Base-by-base conservation (phyloP, 2,113 vertebrate species). In the Microcebus murinus region DNA sequence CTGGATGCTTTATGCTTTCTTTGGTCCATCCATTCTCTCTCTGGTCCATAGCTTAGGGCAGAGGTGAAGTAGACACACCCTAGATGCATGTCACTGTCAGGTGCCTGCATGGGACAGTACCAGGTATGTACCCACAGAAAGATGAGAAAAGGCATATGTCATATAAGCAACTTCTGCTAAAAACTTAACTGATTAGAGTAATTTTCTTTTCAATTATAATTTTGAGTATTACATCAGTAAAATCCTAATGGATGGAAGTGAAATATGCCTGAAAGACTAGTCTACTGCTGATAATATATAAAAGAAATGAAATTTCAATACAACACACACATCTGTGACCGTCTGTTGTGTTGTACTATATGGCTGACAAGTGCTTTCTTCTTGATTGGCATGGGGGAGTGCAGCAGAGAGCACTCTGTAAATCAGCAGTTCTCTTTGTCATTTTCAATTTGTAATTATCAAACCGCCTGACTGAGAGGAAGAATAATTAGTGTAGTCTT, bases 361-460 rank as follows among this genome's bases (percentile, higher is more conserved):
- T 2, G 3, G 5, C 42, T 76, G 34, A 52, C 36, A 81, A 70
- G 25, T 23, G 2, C 48, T 92, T 97, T 85, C 45, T 76, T 88
- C 70, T 81, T 94, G 76, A 71, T 92, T 90, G 84, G 13, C 11
- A 90, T 29, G 1, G 61, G 50, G 57, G 23, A 67, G 8, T 29
- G 8, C 50, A 76, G 63, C 25, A 71, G 39, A 25, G n/a, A 87
- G 9, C 7, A 87, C 31, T 73, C 59, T 65, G 29, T 90, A 94
- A 48, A 92, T 57, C 70, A 76, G 13, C 42, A 45, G 2, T 65
- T 85, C 48, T 91, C 48, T 91, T 52, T 79, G 61, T 93, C 42
- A 34, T 92, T 96, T 92, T 86, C 20, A 65, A 70, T 91, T 95
- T 96, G 34, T 85, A 76, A 90, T 96, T 73, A 84, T 67, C 71